Conservation (phyloP, 1,140 invertebrate species). For the Leptinotarsa defecta region DNA sequence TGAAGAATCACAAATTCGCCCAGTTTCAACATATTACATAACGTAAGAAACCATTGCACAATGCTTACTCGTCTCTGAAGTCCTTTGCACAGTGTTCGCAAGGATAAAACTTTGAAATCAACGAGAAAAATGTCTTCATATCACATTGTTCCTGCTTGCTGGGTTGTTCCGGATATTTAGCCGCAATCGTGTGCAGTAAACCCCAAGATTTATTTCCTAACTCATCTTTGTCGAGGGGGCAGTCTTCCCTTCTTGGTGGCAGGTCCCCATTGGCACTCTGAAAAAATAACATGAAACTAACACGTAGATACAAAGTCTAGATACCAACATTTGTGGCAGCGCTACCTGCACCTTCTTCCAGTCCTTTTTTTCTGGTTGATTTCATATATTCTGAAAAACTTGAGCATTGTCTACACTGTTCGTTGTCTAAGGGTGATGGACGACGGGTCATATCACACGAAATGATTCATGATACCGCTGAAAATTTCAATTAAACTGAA, state of each 20-base stretch:
- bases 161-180: conserved; percentile 90
- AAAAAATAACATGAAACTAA: conserved; percentile 5
- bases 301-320: conserved; percentile 23
- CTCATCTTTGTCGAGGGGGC: conserved; percentile 78
- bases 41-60: background rate
- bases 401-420: conserved; percentile 53
- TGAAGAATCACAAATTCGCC: too few relatives aligned
- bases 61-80: conserved; percentile 77
- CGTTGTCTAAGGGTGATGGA: conserved; percentile 50
- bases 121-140: conserved; percentile 82
- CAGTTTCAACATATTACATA: background rate
- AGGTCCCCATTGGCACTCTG: conserved; percentile 28
- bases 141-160: conserved; percentile 71
- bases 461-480: conserved; percentile 22
- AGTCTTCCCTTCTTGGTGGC: conserved; percentile 59
- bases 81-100: conserved; percentile 92
- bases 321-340: conserved; percentile 29
- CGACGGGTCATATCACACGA: conserved; percentile 44
- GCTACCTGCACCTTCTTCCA: conserved; percentile 34
- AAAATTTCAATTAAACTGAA: conserved; percentile 21
- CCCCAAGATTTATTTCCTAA: conserved; percentile 83
- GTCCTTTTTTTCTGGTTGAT: conserved; percentile 45
- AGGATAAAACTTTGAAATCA: conserved; percentile 93
- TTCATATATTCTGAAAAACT: conserved; percentile 54
- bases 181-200: conserved; percentile 95